A percentile compares a stretch with the other conserved stretches of the same genome.
Evolutionary conservation across 2,113 vertebrate species (phyloP).

Genomic region (Psettodes erumei): DNA sequence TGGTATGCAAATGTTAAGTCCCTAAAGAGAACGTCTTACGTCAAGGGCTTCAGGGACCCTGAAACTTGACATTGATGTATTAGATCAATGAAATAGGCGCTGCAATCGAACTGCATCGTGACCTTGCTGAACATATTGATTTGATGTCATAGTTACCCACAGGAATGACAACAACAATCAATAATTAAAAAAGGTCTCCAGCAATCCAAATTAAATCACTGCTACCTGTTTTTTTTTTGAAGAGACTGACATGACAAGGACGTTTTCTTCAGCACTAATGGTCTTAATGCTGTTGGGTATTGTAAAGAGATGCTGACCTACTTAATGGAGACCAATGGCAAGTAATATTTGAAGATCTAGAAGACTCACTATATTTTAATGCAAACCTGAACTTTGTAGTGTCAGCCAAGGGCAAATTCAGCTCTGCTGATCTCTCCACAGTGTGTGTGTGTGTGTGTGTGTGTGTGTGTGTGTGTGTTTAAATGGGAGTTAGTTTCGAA

Average conservation of each 20-base stretch:
- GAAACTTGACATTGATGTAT: neutral
- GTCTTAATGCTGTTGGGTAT: neutral
- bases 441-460: neutral
- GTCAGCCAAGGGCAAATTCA: neutral
- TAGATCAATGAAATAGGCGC: neutral
- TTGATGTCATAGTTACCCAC: conserved; percentile 10
- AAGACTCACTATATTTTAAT: conserved; percentile 14
- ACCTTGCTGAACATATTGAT: conserved; percentile 3
- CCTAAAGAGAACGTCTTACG: neutral
- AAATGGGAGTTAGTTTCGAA: conserved; percentile 2
- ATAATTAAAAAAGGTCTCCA: neutral
- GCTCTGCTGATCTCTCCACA: neutral
- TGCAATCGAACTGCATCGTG: neutral
- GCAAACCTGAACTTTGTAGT: conserved; percentile 12
- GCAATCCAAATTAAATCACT: neutral
- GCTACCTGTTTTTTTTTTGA: neutral
- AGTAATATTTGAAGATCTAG: neutral
- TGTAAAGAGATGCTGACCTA: neutral
- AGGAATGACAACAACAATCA: conserved; percentile 9
- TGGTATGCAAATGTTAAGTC: neutral
- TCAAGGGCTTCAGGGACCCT: neutral
- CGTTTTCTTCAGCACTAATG: neutral
- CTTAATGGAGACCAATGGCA: neutral
- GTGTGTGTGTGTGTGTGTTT: neutral
- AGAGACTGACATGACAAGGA: neutral